These are phyloP conservation scores for Syngnathus floridae DNA, from an alignment of 2,113 vertebrate genomes.

Conservation along the genomic window DNA sequence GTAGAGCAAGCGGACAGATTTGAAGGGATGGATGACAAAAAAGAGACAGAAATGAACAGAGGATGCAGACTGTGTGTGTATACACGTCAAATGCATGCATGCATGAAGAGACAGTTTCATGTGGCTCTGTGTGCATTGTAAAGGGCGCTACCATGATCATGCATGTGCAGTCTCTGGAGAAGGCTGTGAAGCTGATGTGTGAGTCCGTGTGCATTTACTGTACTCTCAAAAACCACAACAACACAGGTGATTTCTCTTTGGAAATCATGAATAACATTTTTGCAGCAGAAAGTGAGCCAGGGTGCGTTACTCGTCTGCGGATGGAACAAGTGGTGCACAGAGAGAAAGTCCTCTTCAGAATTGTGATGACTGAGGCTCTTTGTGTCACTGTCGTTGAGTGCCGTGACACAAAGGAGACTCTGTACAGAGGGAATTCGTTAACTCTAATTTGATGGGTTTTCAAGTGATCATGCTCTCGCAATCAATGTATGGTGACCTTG, in stretches of 20 bases:
- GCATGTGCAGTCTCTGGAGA: conserved; percentile 24
- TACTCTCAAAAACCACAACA: conserved; percentile 33
- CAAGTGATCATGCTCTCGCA: conserved; percentile 2
- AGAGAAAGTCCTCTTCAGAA: conserved; percentile 50
- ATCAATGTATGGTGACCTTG: conserved; percentile 1
- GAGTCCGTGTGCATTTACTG: conserved; percentile 28
- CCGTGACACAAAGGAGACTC: conserved; percentile 54
- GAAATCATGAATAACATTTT: conserved; percentile 1
- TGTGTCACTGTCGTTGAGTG: conserved; percentile 26
- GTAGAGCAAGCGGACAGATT: conserved; percentile 54
- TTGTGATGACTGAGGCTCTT: conserved; percentile 47
- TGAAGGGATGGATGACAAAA: conserved; percentile 42
- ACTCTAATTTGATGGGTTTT: conserved; percentile 38
- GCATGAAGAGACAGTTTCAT: conserved; percentile 10
- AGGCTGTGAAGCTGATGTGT: conserved; percentile 47
- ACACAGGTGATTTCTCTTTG: conserved; percentile 26
- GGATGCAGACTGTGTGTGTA: conserved; percentile 1
- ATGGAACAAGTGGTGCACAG: conserved; percentile 45
- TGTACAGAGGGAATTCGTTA: conserved; percentile 62
- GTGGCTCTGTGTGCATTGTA: conserved; percentile 18
- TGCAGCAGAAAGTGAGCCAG: not conserved
- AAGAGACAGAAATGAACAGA: no score
- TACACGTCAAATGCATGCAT: not conserved
- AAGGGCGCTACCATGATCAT: conserved; percentile 23
- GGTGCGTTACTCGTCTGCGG: conserved; percentile 14